phyloP scores from a whole-genome alignment of 2,113 vertebrate species.

The Hydrochoerus hydrochaeris region DNA sequence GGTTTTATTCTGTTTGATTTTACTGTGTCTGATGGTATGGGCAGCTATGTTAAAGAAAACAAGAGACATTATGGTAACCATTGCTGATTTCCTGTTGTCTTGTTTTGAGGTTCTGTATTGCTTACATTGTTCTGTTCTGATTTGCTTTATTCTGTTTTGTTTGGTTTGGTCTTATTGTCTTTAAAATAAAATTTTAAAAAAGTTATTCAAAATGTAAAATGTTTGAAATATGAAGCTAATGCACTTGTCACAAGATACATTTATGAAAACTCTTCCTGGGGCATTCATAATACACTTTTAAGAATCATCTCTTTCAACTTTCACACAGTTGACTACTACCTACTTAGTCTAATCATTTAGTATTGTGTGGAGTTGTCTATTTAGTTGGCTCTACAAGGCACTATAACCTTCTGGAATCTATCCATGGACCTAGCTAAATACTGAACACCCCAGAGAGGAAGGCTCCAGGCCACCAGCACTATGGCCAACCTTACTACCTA shows the following conservation, averaged over 20 bases:
- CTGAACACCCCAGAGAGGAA: background rate
- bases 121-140: no score
- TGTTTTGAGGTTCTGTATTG: no score
- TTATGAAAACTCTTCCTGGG: background rate
- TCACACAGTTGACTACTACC: slow-evolving; percentile 46
- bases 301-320: slow-evolving; percentile 56
- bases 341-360: slow-evolving; percentile 25
- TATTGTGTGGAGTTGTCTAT: background rate
- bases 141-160: no score
- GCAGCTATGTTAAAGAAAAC: no score
- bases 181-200: background rate
- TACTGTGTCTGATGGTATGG: no score
- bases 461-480: background rate
- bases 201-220: background rate
- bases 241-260: slow-evolving; percentile 1
- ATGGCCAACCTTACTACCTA: background rate
- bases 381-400: background rate
- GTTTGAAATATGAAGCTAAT: slow-evolving; percentile 17
- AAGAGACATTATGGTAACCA: no score
- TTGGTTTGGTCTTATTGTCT: no score
- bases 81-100: no score
- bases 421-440: slow-evolving; percentile 3
- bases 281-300: background rate
- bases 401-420: slow-evolving; percentile 51
- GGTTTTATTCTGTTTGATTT: no score